These are phyloP conservation scores for Typhlomys cinereus DNA, from an alignment of 2,113 vertebrate species.

Conservation along the genomic window DNA sequence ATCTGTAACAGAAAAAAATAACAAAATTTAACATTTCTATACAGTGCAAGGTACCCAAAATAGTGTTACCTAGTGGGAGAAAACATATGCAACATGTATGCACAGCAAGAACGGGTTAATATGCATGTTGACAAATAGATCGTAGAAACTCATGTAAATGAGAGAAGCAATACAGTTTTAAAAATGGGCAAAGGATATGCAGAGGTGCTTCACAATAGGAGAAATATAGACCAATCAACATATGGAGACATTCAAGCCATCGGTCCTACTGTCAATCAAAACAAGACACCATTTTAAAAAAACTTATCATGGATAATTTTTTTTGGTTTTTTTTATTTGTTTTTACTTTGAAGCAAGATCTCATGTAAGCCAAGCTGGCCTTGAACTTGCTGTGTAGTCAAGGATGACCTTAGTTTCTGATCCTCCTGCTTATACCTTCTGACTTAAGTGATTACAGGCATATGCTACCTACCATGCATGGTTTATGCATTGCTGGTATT, in stretches of 20 bases:
- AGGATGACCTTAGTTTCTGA: no score
- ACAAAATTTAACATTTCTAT: not conserved
- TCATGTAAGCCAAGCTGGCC: no score
- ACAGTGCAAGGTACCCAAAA: not conserved
- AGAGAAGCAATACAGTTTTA: not conserved
- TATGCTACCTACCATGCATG: no score
- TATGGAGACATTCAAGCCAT: not conserved
- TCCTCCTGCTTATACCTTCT: no score
- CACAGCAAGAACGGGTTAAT: not conserved
- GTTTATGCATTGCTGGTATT: no score
- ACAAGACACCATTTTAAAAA: not conserved
- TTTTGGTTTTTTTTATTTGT: no score
- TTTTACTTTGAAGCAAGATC: no score
- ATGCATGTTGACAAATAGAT: not conserved
- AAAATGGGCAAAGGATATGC: not conserved
- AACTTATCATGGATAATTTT: not conserved
- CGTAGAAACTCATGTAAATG: not conserved
- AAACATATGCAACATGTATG: not conserved
- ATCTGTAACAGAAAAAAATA: constrained; percentile 17
- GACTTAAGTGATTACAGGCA: no score
- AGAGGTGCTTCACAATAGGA: constrained; percentile 25
- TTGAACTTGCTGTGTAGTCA: no score
- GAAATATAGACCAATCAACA: not conserved
- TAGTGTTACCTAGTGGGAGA: not conserved
- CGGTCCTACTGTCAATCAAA: constrained; percentile 5